Evolutionary conservation across 2,888 invertebrate species (phyloP).

Genomic region (Heliconius hortense): DNA sequence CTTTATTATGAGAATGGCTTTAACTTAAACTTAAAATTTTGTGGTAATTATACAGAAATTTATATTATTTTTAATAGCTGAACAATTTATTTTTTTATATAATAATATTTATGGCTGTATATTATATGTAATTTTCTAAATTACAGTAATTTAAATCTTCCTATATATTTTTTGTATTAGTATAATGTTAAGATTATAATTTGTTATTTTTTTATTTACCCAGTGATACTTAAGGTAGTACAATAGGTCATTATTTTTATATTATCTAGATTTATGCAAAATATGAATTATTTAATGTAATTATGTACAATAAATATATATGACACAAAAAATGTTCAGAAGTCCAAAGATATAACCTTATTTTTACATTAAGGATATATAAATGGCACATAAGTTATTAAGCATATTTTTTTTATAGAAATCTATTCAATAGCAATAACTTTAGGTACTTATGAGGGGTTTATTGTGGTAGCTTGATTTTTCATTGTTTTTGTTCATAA

Average conservation of each 20-base stretch:
- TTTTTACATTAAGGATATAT: not conserved
- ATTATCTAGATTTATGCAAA: constrained; percentile 1
- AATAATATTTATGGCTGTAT: not conserved
- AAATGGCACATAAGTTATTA: constrained; percentile 18
- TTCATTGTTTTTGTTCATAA: not conserved
- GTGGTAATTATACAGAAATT: not conserved
- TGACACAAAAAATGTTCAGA: not conserved
- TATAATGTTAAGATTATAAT: not conserved
- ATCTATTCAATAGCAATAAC: not conserved
- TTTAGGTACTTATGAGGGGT: not conserved
- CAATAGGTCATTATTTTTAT: not conserved
- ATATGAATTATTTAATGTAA: not conserved
- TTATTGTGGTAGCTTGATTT: not conserved
- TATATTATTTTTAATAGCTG: not conserved
- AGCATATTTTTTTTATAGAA: not conserved
- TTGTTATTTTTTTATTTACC: not conserved
- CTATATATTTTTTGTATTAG: not conserved
- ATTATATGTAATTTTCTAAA: not conserved
- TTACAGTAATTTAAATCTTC: not conserved
- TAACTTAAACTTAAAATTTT: not conserved
- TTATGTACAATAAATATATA: not conserved
- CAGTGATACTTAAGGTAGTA: not conserved
- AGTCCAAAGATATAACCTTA: not conserved
- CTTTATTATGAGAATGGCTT: not conserved
- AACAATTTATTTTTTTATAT: not conserved